Percentiles rank a stretch among this genome's conserved stretches.
These are phyloP conservation scores for Tanaodytes sp. DNA, from an alignment of 2,888 invertebrate genomes.

Conservation along the genomic window DNA sequence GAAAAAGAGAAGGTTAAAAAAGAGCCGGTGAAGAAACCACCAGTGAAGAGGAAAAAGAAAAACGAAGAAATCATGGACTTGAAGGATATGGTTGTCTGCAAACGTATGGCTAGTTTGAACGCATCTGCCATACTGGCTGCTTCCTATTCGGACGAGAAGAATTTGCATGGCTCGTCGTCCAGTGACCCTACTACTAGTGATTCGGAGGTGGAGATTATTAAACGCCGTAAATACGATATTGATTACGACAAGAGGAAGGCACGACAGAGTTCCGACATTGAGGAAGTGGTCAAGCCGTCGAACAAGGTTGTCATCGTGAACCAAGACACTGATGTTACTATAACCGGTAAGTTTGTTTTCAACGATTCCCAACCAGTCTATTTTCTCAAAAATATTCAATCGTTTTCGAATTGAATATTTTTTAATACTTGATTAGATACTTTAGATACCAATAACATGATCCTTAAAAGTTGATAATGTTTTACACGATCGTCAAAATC, in stretches of 20 bases:
- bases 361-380: background rate
- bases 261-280: slow-evolving; percentile 63
- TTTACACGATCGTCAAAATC: too few species aligned
- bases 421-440: background rate
- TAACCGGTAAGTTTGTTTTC: slow-evolving; percentile 77
- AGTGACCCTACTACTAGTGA: slow-evolving; percentile 76
- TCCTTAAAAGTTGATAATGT: too few species aligned
- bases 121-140: slow-evolving; percentile 92
- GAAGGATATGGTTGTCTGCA: slow-evolving; percentile 89
- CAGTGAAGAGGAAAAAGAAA: slow-evolving; percentile 66
- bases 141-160: slow-evolving; percentile 84
- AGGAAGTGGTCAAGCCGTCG: slow-evolving; percentile 69
- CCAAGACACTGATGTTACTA: slow-evolving; percentile 90
- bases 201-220: slow-evolving; percentile 70
- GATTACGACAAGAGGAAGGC: slow-evolving; percentile 66
- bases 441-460: too few species aligned
- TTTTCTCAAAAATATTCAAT: background rate
- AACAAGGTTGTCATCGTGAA: slow-evolving; percentile 83
- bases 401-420: background rate
- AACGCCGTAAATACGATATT: slow-evolving; percentile 68
- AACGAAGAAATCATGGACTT: slow-evolving; percentile 80
- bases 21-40: slow-evolving; percentile 63
- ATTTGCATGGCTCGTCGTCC: slow-evolving; percentile 76
- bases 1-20: slow-evolving; percentile 57
- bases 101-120: slow-evolving; percentile 92